Conservation (phyloP, 2,797 vertebrate species). For the Xiphophorus birchmanni region DNA sequence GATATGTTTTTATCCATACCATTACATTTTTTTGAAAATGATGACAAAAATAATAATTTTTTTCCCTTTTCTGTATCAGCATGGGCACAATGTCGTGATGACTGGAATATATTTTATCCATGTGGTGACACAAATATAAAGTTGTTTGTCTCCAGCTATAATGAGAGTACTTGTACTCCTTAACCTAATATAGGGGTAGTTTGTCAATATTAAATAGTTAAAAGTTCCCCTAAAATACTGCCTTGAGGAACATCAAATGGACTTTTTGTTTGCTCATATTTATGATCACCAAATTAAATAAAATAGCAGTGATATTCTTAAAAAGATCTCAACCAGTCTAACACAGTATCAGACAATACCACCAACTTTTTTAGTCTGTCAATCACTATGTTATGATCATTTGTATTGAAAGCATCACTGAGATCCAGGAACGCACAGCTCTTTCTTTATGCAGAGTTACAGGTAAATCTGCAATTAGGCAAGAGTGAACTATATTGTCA, state of each 20-base stretch:
- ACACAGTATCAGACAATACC: not conserved
- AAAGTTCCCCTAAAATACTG: not conserved
- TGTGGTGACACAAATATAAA: not conserved
- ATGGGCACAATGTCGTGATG: not conserved
- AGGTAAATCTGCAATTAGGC: not conserved
- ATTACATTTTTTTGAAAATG: not conserved
- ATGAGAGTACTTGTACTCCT: not conserved
- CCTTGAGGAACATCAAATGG: not conserved
- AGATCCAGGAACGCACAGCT: not conserved
- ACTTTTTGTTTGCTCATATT: not conserved
- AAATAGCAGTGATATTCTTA: not conserved
- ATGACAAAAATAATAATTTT: not conserved
- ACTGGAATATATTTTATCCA: not conserved
- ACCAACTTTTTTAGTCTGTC: not conserved
- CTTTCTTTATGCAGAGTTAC: not conserved
- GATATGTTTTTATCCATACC: not conserved
- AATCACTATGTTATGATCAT: not conserved
- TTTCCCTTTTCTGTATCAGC: no score
- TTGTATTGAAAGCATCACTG: not conserved
- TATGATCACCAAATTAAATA: not conserved
- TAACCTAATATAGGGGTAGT: not conserved
- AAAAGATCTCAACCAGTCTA: not conserved
- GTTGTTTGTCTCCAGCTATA: not conserved
- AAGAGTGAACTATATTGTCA: constrained; percentile 1
- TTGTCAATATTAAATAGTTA: not conserved